Base-by-base conservation (phyloP, 2,797 vertebrate species). In the Masticophis lateralis region DNA sequence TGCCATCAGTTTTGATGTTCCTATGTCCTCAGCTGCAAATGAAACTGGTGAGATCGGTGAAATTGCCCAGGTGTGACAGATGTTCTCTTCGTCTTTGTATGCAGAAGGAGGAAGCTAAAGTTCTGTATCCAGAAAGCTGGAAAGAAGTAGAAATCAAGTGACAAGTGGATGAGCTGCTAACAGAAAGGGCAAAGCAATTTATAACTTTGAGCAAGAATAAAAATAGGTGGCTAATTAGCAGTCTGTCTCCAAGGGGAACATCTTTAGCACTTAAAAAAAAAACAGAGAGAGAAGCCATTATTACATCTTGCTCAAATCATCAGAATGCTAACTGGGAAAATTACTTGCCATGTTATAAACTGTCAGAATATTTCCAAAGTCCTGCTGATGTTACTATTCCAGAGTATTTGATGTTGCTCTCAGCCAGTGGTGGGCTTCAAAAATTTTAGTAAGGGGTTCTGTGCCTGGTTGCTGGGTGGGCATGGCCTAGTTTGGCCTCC, bases 141-240 rank as follows among this genome's bases (percentile, higher is more conserved):
- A 92, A 94, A n/a, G 56, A 94, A n/a, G 56, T 57, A 0, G 12
- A 90, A 60, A 27, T 88, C 91, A 94, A 94, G 63, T 92, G 74
- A 51, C 60, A 94, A 63, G 28, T 94, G 93, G 95, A 95, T 66
- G 28, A 94, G 13, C 3, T 89, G 90, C 92, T 92, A 87, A 25
- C n/a, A 86, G 86, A 94, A 96, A 94, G 60, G 92, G 4, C 59
- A 94, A 83, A 83, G 28, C 86, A 90, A 22, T 87, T 92, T 95
- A 95, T 92, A 93, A 79, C 91, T 59, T 60, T 91, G 60, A 90
- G 5, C 56, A 10, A 92, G 51, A 83, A 86, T 90, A 87, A 92
- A 96, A 94, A 7, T 18, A 57, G 60, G 90, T 94, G 60, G 69
- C 94, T 96, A 94, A 92, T 96, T 95, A 94, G 74, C 61, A 28